Percentiles rank a stretch among this genome's conserved stretches.
Evolutionary conservation across 2,888 invertebrate species (phyloP).

Genomic region (Incurvaria masculella): DNA sequence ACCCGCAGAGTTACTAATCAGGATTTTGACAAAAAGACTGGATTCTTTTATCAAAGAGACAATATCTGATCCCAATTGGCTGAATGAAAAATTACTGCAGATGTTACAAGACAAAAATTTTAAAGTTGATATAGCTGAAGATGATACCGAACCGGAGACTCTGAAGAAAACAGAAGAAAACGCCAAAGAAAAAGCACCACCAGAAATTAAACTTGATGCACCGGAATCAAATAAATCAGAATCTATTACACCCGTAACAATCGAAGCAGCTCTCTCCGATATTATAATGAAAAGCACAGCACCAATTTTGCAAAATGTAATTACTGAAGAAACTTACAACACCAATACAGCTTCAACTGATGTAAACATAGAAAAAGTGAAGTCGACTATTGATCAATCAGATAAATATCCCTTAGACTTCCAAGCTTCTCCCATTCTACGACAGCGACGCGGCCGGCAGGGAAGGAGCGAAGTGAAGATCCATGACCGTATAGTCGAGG

Average conservation of each 20-base stretch:
- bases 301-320: conserved; percentile 23
- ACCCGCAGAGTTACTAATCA: conserved; percentile 59
- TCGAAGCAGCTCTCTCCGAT: conserved; percentile 24
- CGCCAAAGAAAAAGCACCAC: conserved; percentile 3
- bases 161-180: not conserved
- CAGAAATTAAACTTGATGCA: conserved; percentile 1
- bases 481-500: conserved; percentile 50
- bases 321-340: conserved; percentile 16
- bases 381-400: no score
- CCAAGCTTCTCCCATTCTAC: conserved; percentile 34
- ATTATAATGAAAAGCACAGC: conserved; percentile 22
- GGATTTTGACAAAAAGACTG: conserved; percentile 59
- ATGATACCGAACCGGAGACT: not conserved
- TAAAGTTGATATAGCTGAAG: not conserved
- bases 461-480: conserved; percentile 49
- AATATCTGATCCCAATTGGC: conserved; percentile 48
- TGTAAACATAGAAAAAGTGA: no score
- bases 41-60: conserved; percentile 46
- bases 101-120: conserved; percentile 25
- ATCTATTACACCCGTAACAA: conserved; percentile 7
- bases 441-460: conserved; percentile 39
- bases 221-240: conserved; percentile 10
- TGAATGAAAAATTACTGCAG: conserved; percentile 38
- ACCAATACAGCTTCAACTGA: conserved; percentile 9
- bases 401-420: conserved; percentile 35